These are phyloP conservation scores for Tiliqua scincoides DNA, from an alignment of 2,113 vertebrate species.

Conservation along the genomic window DNA sequence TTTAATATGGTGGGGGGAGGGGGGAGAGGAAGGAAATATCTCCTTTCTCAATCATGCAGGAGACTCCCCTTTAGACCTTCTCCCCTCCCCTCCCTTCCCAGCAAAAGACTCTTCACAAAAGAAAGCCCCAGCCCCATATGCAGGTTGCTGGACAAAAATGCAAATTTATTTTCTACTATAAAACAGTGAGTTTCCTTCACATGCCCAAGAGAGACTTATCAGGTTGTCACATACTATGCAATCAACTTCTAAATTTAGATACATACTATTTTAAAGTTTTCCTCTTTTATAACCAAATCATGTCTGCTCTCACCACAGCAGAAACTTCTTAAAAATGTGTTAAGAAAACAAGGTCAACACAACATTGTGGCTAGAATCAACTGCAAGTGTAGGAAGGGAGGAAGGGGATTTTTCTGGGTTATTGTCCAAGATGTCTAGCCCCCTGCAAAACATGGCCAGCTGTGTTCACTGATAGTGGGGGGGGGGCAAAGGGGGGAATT, in stretches of 20 bases:
- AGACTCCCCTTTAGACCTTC: not conserved
- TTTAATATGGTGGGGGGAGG: not conserved
- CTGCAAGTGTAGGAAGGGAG: not conserved
- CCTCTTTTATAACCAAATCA: not conserved
- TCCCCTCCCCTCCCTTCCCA: not conserved
- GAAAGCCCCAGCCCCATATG: too few relatives aligned
- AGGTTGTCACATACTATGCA: not conserved
- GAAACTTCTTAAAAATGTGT: not conserved
- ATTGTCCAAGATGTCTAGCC: slow-evolving; percentile 7
- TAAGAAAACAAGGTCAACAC: not conserved
- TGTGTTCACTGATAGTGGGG: not conserved
- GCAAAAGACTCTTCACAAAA: not conserved
- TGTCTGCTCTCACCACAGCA: too few relatives aligned
- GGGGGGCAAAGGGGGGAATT: not conserved
- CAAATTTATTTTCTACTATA: not conserved
- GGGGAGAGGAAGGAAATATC: not conserved
- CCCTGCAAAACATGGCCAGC: not conserved
- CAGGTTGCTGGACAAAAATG: not conserved
- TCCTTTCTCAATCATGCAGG: not conserved
- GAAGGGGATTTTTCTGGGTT: not conserved
- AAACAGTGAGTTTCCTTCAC: not conserved
- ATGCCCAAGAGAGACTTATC: not conserved
- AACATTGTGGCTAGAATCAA: not conserved
- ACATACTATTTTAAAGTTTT: not conserved
- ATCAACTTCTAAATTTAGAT: slow-evolving; percentile 6